Percentiles rank a stretch among this genome's conserved stretches.
These are phyloP conservation scores for Grammomys dolichurus DNA, from an alignment of 2,113 vertebrate genomes.

Conservation along the genomic window DNA sequence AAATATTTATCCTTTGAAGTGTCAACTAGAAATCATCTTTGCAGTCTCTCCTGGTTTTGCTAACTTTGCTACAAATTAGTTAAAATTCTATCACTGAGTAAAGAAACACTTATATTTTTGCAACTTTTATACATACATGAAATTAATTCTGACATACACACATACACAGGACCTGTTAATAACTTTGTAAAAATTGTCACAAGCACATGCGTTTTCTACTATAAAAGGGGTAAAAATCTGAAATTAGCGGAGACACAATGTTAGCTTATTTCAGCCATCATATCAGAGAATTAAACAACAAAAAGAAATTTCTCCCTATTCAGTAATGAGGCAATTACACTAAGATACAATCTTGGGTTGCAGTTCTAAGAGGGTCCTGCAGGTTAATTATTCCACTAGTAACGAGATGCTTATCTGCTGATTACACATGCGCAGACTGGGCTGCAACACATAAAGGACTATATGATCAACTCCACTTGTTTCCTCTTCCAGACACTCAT, in stretches of 20 bases:
- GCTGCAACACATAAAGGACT: background rate
- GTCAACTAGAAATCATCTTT: background rate
- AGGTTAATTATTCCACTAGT: conserved; percentile 20
- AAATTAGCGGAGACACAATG: conserved; percentile 9
- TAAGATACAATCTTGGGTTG: background rate
- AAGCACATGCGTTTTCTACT: conserved; percentile 30
- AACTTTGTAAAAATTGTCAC: conserved; percentile 54
- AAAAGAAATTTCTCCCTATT: conserved; percentile 54
- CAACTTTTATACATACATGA: conserved; percentile 14
- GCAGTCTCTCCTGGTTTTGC: background rate
- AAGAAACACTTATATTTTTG: conserved; percentile 25
- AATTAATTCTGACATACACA: conserved; percentile 26
- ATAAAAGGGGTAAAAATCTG: conserved; percentile 5
- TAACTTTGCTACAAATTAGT: conserved; percentile 6
- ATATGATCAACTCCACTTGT: background rate
- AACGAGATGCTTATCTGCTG: conserved; percentile 15
- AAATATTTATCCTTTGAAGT: conserved; percentile 24
- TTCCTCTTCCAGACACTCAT: background rate
- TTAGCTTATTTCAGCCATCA: conserved; percentile 46
- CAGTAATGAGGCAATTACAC: background rate
- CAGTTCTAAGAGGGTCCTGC: background rate
- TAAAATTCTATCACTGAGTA: background rate
- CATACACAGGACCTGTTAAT: background rate
- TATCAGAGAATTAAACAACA: conserved; percentile 29
- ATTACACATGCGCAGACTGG: background rate